Base-by-base conservation (phyloP, 2,113 vertebrate species). In the Lasiurus borealis region DNA sequence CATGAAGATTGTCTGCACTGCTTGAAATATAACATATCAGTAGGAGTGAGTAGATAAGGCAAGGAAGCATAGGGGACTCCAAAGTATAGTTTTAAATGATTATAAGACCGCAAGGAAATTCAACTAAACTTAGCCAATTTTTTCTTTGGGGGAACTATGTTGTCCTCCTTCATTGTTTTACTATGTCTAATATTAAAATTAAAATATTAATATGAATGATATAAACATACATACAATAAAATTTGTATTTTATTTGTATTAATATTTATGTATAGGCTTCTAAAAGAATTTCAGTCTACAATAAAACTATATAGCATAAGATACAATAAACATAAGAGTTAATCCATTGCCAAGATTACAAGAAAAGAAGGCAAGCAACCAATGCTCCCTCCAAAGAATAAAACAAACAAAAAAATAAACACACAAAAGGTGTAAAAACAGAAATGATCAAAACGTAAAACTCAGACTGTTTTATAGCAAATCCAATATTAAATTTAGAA, bases 11-110 rank as follows among this genome's bases (percentile, higher is more conserved):
- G 2, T n/a, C n/a, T 68, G 25, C 76, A 50, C 13, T 62, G 0
- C 16, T 81, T 21, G 23, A 86, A 81, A 44, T 36, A 27, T 15
- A 64, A 31, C 2, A 59, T 44, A 62, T 29, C 3, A 54, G 6
- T 40, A 50, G 11, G 31, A n/a, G 4, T 0, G 11, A 8, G 3
- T 44, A 40, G 4, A 3, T 27, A 3, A 34, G 3, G 0, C 19
- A n/a, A 82, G 68, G 4, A 59, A 50, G 90, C 8, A 73, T 1
- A 50, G 3, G 2, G 5, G 3, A 19, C 4, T 80, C 23, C 1
- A 73, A 14, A 54, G 62, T 29, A 2, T 8, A 62, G 7, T 15
- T 52, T 95, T 69, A 73, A 52, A 80, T 64, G n/a, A 66, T 57
- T 64, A 25, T 1, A 54, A 71, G 3, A 72, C 10, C 72, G 0